Base-by-base conservation (phyloP, 2,888 invertebrate species). In the Galerucella pusilla region DNA sequence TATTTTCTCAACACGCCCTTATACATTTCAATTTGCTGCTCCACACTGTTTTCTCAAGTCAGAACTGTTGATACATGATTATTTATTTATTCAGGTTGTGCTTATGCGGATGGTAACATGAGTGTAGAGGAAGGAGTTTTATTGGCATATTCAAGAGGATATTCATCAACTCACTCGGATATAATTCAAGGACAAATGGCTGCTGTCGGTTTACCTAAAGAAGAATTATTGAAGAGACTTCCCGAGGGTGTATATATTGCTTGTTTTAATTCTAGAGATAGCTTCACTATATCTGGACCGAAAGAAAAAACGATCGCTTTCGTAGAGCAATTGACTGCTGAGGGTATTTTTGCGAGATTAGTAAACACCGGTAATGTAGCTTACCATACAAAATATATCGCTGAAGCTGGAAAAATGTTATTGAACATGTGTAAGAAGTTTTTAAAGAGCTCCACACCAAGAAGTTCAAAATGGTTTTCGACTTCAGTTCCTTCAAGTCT, bases 221-320 rank as follows among this genome's bases (percentile, higher is more conserved):
- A 79, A 73, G 80, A 82, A 54, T 69, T 74, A 14, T 90, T 90
- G 78, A 81, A 88, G 46, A 87, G 93, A 76, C 90, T 94, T 75
- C 96, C 96, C 0, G 88, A 91, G 1, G 93, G 93, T 65, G 93
- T 97, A 59, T 94, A 94, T 81, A 92, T 96, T 2, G 96, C 97
- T 0, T 97, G 97, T 84, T 96, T 96, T 88, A 97, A 98, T 84
- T 92, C 94, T 0, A 90, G 92, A 0, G 94, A 96, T 82, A 96
- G 94, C 63, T 93, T 95, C 73, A 97, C 97, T n/a, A 93, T 98
- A 80, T 97, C 97, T 1, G 97, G 97, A 0, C 96, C 96, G 0
- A 91, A 91, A 49, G 92, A 92, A 7, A 89, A 91, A 61, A 91
- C 96, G 85, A 89, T 90, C 80, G 86, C 83, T 68, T 94, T 95